Percentiles rank a stretch among this genome's conserved stretches.
phyloP scores from a whole-genome alignment of 23 tunicate genomes.

The Halocynthia roretzi region DNA sequence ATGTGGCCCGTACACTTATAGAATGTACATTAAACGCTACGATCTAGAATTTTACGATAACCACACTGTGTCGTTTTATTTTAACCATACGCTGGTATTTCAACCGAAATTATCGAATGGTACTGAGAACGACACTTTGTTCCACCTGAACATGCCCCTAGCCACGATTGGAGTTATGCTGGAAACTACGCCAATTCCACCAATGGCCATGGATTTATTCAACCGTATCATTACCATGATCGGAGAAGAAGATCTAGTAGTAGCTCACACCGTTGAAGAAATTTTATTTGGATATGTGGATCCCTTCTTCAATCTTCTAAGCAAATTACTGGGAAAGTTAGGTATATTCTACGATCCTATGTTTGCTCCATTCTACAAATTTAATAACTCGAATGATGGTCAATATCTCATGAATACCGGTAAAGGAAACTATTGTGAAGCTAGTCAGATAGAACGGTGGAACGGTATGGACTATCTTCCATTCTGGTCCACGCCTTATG shows the following conservation, averaged over 20 bases:
- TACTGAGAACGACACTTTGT: neutral
- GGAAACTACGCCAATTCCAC: constrained; percentile 8
- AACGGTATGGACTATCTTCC: constrained; percentile 39
- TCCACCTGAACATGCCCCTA: constrained; percentile 70
- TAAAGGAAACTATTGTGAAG: constrained; percentile 23
- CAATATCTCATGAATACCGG: constrained; percentile 62
- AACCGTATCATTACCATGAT: neutral
- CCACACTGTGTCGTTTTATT: constrained; percentile 58
- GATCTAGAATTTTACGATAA: constrained; percentile 79
- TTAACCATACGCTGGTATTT: constrained; percentile 77
- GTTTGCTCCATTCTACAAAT: constrained; percentile 66
- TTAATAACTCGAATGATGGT: constrained; percentile 89
- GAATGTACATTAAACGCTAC: constrained; percentile 30
- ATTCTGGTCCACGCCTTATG: constrained; percentile 53
- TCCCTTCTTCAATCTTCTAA: constrained; percentile 41
- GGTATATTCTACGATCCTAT: constrained; percentile 30
- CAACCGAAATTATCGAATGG: constrained; percentile 21
- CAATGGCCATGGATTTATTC: neutral
- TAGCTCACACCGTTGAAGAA: constrained; percentile 54
- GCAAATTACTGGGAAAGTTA: constrained; percentile 19
- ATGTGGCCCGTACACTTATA: constrained; percentile 75
- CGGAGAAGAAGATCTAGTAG: constrained; percentile 40
- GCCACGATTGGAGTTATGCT: constrained; percentile 18
- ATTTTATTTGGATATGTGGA: constrained; percentile 76
- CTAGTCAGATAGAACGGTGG: constrained; percentile 54